Evolutionary conservation across 2,888 invertebrate genomes (phyloP), one percentile per base, ranked within the genome.

Genomic region (Eupithecia inturbata): DNA sequence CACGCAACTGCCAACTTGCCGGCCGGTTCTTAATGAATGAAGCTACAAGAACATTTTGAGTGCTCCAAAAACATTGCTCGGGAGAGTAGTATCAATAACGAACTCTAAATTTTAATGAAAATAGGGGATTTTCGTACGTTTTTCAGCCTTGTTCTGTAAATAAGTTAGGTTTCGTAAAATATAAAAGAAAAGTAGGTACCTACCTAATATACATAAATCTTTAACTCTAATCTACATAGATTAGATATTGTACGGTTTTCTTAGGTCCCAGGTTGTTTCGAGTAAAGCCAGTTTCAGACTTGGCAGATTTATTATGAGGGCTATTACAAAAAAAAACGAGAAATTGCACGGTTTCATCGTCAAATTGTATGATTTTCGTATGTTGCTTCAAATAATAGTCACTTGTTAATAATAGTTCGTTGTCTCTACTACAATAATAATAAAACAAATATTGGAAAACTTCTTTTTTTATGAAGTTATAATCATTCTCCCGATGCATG

Each of bases 1-100:
- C 82, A 82, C 82, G 83, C 82, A 76, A 75, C 68, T 49, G 70
- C 81, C 72, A 78, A 78, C 76, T 64, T 45, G 53, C n/a, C 0
- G 28, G n/a, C 10, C 6, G 33, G 49, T 49, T 49, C 49, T 19
- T 22, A 3, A 22, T 22, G 49, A 22, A 9, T 53, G 49, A 9
- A 53, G 9, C 3, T 1, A n/a, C 10, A 10, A 53, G 49, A 53
- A n/a, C 49, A 22, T 53, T 22, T 9, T n/a, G 10, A 7, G 3
- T 49, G 7, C 10, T 49, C 49, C 10, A 49, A 2, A 49, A 49
- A 49, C 49, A 10, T 49, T 9, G 9, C n/a, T 49, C 3, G n/a
- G n/a, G 49, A n/a, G 49, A n/a, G 49, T 49, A 3, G n/a, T 10
- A n/a, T 49, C 49, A n/a, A 49, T 49, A n/a, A 49, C n/a, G n/a